Percentiles rank a stretch among this genome's conserved stretches.
These are phyloP conservation scores for Chaetogeoica ovagalla DNA, from an alignment of 2,888 invertebrate genomes.

Conservation along the genomic window DNA sequence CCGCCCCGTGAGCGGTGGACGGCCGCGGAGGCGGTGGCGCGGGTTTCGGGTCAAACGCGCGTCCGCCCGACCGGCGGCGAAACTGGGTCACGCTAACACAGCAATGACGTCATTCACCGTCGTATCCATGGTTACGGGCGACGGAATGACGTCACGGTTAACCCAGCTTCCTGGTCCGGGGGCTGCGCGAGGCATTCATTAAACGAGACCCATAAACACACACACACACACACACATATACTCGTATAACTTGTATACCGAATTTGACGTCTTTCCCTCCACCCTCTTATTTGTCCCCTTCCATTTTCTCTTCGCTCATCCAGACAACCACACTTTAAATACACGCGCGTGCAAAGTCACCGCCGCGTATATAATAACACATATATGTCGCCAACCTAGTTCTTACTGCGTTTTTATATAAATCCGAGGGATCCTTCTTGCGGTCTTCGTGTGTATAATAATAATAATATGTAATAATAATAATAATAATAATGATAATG, in stretches of 20 bases:
- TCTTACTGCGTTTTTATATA: no score
- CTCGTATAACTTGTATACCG: background rate
- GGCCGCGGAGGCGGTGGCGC: background rate
- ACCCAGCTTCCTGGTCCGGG: conserved; percentile 53
- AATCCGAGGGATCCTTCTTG: no score
- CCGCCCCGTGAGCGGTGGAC: background rate
- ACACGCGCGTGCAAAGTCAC: no score
- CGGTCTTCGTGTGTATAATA: no score
- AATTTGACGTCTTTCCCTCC: background rate
- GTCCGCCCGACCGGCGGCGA: conserved; percentile 27
- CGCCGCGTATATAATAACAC: no score
- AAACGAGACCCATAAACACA: conserved; percentile 25
- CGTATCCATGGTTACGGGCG: conserved; percentile 40
- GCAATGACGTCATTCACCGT: conserved; percentile 50
- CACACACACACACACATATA: background rate
- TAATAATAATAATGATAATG: no score
- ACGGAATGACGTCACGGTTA: conserved; percentile 48
- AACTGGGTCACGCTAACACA: conserved; percentile 46
- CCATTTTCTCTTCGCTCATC: no score
- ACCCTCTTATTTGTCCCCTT: background rate
- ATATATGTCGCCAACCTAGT: no score
- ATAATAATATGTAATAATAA: no score
- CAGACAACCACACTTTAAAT: no score
- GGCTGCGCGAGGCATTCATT: conserved; percentile 49
- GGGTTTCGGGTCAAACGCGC: conserved; percentile 50